Evolutionary conservation across 2,888 invertebrate genomes (phyloP).

Genomic region (Actias luna): DNA sequence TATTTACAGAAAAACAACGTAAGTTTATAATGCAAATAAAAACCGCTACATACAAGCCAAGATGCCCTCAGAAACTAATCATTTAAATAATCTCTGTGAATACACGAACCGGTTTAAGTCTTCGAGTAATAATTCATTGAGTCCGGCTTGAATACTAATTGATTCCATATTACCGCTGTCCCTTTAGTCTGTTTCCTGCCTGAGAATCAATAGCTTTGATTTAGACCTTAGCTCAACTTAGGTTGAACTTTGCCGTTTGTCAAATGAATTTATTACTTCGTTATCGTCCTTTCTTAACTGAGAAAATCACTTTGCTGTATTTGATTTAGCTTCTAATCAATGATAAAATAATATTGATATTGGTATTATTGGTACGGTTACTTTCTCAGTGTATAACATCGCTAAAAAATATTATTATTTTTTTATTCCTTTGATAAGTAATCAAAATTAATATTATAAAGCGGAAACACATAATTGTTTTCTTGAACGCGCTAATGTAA

Average conservation of each 20-base stretch:
- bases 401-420: too few relatives aligned
- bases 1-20: too few relatives aligned
- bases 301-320: not conserved
- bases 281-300: not conserved
- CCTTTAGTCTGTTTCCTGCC: slow-evolving; percentile 57
- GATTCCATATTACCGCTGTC: slow-evolving; percentile 49
- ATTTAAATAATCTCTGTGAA: not conserved
- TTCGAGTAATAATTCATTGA: slow-evolving; percentile 20
- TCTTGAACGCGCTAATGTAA: too few relatives aligned
- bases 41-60: too few relatives aligned
- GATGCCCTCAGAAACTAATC: too few relatives aligned
- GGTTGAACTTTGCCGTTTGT: not conserved
- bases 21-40: too few relatives aligned
- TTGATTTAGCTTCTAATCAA: too few relatives aligned
- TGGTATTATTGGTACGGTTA: too few relatives aligned
- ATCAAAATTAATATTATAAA: too few relatives aligned
- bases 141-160: slow-evolving; percentile 37
- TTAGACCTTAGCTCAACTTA: not conserved
- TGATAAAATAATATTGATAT: too few relatives aligned
- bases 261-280: not conserved
- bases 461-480: too few relatives aligned
- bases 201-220: slow-evolving; percentile 49
- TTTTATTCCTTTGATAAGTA: too few relatives aligned
- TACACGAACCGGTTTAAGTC: slow-evolving; percentile 12
- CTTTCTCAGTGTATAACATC: not conserved